A percentile compares a stretch with the other conserved stretches of the same genome.
Conservation (phyloP, 2,797 vertebrate genomes). For the Pelobates cultripes region DNA sequence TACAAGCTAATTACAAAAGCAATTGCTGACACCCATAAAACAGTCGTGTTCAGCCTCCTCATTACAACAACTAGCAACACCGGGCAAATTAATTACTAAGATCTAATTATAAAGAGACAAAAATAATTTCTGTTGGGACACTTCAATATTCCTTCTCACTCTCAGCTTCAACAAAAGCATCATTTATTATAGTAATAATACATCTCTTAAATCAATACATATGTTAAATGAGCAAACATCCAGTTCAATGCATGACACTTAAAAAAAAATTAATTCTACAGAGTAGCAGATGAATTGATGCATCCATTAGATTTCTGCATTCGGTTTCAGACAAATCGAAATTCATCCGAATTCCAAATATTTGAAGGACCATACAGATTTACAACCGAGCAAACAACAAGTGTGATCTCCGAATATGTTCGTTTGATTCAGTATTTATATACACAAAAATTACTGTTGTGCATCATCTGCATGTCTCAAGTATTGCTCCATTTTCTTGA, state of each 20-base stretch:
- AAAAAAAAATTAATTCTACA: background rate
- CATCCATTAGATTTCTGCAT: no score
- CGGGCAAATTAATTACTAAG: constrained; percentile 25
- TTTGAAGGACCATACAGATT: no score
- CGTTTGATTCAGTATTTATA: no score
- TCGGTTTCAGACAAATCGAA: no score
- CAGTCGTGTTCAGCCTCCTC: background rate
- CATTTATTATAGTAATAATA: background rate
- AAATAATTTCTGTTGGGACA: constrained; percentile 22
- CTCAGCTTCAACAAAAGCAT: background rate
- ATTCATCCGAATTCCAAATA: no score
- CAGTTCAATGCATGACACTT: background rate
- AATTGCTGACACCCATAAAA: constrained; percentile 49
- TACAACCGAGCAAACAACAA: no score
- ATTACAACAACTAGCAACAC: constrained; percentile 13
- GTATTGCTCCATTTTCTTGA: no score
- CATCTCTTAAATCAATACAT: background rate
- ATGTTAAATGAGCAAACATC: background rate
- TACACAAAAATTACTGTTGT: no score
- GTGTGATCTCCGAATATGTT: no score
- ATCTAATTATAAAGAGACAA: constrained; percentile 27
- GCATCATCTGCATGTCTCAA: no score
- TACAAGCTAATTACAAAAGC: constrained; percentile 14
- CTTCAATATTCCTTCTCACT: constrained; percentile 7
- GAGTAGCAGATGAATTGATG: background rate